Evolutionary conservation across 1,140 invertebrate genomes (phyloP), one percentile per base, ranked within the genome.

Genomic region (Hycleus cichorii): DNA sequence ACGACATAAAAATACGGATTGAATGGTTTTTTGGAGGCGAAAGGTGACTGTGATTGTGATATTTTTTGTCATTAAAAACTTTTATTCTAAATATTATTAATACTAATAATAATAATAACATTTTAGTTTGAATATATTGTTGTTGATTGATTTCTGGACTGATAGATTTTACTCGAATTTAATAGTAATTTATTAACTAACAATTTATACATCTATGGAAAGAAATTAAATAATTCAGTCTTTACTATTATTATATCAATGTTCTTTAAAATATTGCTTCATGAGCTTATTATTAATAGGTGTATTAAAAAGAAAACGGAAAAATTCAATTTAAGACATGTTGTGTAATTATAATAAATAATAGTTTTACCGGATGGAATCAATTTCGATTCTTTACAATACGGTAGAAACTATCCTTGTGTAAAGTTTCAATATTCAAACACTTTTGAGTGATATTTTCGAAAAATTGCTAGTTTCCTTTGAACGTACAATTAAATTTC

Each of bases 241-340:
- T 64, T 50, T 18, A 18, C 18, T 18, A 42, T 61, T 64, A 32
- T 5, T 32, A 64, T 65, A 65, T 65, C 64, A 63, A 60, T 65
- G 64, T 65, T 63, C 61, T 57, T 59, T 60, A 47, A 39, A 51
- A 53, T 54, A 62, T 39, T 59, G 60, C 60, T 63, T 63, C 39
- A 60, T 58, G 64, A 63, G 64, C 64, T 65, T 65, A 63, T 47
- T 59, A 65, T 47, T 58, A 65, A 55, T 65, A 63, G 60, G 48
- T 65, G 60, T 63, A 38, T 9, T 47, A 54, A 59, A 63, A 54
- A 50, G 46, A 49, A 32, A 32, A 32, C 32, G 39, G 38, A 49
- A 18, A n/a, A 18, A 39, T 11, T 3, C 4, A 49, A 39, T 12
- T 10, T 11, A 42, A n/a, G 9, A n/a, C 40, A 42, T 42, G 25